Conservation (phyloP, 1,140 invertebrate species). For the Cardiocondyla obscurior region DNA sequence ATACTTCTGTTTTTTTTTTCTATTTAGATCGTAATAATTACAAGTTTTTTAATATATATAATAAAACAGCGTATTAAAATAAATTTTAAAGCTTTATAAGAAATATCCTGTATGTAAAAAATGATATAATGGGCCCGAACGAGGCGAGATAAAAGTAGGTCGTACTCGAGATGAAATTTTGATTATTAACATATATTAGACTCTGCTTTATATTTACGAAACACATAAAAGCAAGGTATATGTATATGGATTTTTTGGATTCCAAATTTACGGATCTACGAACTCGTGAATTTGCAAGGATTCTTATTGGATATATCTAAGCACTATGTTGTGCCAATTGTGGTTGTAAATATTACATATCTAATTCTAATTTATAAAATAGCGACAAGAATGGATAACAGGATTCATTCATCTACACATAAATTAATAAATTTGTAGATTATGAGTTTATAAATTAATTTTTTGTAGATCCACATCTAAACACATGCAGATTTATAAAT, state of each 20-base stretch:
- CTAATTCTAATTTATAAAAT: neutral
- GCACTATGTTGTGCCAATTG: neutral
- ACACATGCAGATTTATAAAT: constrained; percentile 16
- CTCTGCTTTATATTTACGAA: constrained; percentile 11
- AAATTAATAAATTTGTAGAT: constrained; percentile 3
- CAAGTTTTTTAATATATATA: neutral
- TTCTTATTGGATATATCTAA: constrained; percentile 27
- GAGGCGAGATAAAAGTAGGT: constrained; percentile 21
- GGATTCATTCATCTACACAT: constrained; percentile 15
- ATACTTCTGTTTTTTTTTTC: neutral
- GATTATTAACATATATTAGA: constrained; percentile 21
- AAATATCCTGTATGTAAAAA: constrained; percentile 32
- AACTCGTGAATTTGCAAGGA: neutral
- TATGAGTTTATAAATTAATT: constrained; percentile 3
- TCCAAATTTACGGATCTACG: neutral
- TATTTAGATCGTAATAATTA: no score
- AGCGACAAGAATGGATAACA: neutral
- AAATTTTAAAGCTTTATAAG: constrained; percentile 4
- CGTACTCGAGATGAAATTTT: neutral
- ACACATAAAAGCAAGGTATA: constrained; percentile 27
- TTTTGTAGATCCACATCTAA: constrained; percentile 25
- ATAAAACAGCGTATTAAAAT: neutral
- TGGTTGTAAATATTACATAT: constrained; percentile 11
- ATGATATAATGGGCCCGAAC: constrained; percentile 47
- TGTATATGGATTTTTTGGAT: neutral